Conservation (phyloP, 2,888 invertebrate species). For the Dicyrtoma fusca region DNA sequence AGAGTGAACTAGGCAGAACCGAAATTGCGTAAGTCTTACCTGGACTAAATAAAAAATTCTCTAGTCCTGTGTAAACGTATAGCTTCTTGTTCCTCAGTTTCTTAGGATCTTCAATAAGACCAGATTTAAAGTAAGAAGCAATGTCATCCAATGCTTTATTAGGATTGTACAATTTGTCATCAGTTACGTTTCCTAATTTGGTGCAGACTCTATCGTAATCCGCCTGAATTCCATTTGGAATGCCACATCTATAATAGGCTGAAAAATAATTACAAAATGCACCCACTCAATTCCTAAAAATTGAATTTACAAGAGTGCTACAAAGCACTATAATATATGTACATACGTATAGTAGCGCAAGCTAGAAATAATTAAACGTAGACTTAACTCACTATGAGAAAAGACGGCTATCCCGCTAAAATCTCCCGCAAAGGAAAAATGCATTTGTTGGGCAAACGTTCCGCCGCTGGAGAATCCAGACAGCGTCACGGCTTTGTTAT, state of each 20-base stretch:
- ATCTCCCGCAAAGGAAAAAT: slow-evolving; percentile 49
- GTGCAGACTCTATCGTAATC: slow-evolving; percentile 55
- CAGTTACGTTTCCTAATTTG: slow-evolving; percentile 23
- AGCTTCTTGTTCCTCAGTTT: slow-evolving; percentile 50
- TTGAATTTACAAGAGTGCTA: neutral
- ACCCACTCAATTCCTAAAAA: neutral
- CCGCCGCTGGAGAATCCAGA: slow-evolving; percentile 56
- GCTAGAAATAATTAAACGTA: neutral
- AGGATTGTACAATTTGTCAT: slow-evolving; percentile 42
- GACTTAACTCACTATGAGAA: slow-evolving; percentile 48
- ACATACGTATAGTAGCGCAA: too few relatives aligned
- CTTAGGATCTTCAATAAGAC: slow-evolving; percentile 50
- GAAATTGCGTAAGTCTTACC: slow-evolving; percentile 44
- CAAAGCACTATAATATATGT: too few relatives aligned
- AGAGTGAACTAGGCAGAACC: too few relatives aligned
- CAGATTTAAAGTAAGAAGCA: slow-evolving; percentile 41
- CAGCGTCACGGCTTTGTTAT: slow-evolving; percentile 40
- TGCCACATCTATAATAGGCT: slow-evolving; percentile 56
- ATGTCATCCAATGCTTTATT: slow-evolving; percentile 47
- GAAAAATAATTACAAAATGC: slow-evolving; percentile 12
- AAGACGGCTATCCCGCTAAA: slow-evolving; percentile 55
- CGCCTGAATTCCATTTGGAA: slow-evolving; percentile 43
- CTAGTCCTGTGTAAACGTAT: slow-evolving; percentile 52
- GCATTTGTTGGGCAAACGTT: slow-evolving; percentile 53
- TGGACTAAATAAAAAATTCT: slow-evolving; percentile 47